These are phyloP conservation scores for Zygogramma bicolorata DNA, from an alignment of 2,888 invertebrate species.

Conservation along the genomic window DNA sequence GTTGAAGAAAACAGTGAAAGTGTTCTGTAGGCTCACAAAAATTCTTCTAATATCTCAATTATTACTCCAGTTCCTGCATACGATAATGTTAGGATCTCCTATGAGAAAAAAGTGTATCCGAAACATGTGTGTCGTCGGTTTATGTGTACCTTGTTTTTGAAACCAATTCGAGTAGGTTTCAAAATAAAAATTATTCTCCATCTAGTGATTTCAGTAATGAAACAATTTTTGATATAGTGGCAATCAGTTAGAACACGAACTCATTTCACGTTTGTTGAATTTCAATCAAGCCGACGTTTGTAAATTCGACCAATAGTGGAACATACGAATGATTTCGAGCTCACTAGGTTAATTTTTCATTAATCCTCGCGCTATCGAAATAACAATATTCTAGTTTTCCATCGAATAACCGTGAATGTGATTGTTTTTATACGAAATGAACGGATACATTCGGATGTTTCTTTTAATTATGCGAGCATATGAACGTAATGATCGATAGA, in stretches of 20 bases:
- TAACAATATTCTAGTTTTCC: background rate
- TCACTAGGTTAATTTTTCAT: background rate
- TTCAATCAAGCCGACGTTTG: background rate
- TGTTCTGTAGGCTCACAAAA: too few species aligned
- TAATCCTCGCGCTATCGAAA: background rate
- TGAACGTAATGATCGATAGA: background rate
- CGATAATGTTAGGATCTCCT: too few species aligned
- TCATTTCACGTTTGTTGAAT: conserved; percentile 3
- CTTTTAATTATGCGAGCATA: background rate
- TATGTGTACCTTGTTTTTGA: too few species aligned
- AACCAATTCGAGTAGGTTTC: too few species aligned
- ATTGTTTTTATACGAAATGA: background rate
- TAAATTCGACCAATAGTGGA: background rate
- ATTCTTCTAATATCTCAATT: too few species aligned
- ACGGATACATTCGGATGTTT: background rate
- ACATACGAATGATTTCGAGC: background rate
- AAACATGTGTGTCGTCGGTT: too few species aligned
- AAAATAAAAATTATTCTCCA: too few species aligned
- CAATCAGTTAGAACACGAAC: background rate
- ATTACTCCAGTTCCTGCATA: too few species aligned
- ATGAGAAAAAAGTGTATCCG: too few species aligned
- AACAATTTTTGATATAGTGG: background rate
- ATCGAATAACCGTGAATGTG: background rate
- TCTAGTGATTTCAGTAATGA: background rate
- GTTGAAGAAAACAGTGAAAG: too few species aligned